A percentile compares a stretch with the other conserved stretches of the same genome.
Conservation (phyloP, 2,888 invertebrate species). For the Drosophila pegasa region DNA sequence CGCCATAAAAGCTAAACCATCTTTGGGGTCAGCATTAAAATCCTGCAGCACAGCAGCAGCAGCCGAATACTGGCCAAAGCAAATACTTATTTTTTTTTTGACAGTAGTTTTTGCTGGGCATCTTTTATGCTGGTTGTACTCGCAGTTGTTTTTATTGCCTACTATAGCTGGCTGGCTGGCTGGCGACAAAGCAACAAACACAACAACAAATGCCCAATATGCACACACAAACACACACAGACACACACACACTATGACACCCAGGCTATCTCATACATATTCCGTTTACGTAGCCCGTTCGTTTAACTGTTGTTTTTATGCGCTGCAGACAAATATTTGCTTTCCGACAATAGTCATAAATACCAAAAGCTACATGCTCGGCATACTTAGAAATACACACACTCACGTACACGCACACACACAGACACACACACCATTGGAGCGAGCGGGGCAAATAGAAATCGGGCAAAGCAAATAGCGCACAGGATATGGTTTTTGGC, state of each 20-base stretch:
- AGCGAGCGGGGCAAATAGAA: constrained; percentile 76
- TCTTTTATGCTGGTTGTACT: constrained; percentile 50
- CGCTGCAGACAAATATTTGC: constrained; percentile 85
- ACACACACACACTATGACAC: constrained; percentile 11
- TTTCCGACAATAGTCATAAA: constrained; percentile 85
- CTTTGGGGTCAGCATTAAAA: constrained; percentile 59
- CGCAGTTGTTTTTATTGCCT: constrained; percentile 60
- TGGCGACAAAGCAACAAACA: constrained; percentile 60
- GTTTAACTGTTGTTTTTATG: constrained; percentile 84
- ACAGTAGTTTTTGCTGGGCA: constrained; percentile 66
- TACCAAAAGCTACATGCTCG: constrained; percentile 84
- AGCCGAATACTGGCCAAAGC: constrained; percentile 59
- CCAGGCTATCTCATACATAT: constrained; percentile 75
- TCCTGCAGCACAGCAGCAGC: constrained; percentile 34
- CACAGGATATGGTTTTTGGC: constrained; percentile 79
- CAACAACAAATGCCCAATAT: constrained; percentile 45
- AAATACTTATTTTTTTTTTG: constrained; percentile 57
- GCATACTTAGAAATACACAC: constrained; percentile 82
- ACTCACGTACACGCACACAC: constrained; percentile 36
- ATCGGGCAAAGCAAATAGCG: constrained; percentile 81
- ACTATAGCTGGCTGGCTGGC: too few relatives aligned
- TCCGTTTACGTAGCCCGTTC: constrained; percentile 82
- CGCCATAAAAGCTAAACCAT: constrained; percentile 46
- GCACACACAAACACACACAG: constrained; percentile 23
- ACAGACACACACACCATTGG: constrained; percentile 11